These are phyloP conservation scores for Apamea anceps DNA, from an alignment of 2,888 invertebrate species.

Conservation along the genomic window DNA sequence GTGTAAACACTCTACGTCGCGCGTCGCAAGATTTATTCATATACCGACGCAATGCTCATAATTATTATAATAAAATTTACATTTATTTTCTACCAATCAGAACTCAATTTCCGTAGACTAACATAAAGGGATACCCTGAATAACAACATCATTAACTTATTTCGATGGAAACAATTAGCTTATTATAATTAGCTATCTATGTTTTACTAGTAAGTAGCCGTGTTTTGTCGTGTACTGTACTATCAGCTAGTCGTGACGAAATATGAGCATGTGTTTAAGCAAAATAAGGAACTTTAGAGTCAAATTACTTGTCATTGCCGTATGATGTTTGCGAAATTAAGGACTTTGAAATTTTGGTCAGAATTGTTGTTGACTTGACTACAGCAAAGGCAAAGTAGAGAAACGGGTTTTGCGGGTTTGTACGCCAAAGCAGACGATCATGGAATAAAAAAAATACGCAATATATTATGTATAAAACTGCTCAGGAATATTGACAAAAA, in stretches of 20 bases:
- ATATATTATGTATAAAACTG: background rate
- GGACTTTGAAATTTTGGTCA: constrained; percentile 10
- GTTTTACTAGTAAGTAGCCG: background rate
- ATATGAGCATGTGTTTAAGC: constrained; percentile 13
- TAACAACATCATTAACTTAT: background rate
- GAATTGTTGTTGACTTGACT: background rate
- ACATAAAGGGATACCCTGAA: background rate
- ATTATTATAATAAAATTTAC: too few relatives aligned
- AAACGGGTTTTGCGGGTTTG: background rate
- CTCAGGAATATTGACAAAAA: background rate
- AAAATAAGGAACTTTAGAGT: constrained; percentile 11
- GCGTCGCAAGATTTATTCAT: too few relatives aligned
- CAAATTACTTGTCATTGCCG: background rate
- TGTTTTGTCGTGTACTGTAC: background rate
- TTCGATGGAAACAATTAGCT: background rate
- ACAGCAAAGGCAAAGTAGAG: background rate
- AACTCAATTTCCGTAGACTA: background rate
- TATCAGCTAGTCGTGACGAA: background rate
- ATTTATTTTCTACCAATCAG: background rate
- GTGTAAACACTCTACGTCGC: too few relatives aligned
- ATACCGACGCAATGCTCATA: too few relatives aligned
- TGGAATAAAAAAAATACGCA: background rate
- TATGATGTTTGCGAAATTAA: constrained; percentile 1
- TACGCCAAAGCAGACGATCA: background rate
- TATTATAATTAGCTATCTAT: background rate